phyloP scores from a whole-genome alignment of 2,797 vertebrate genomes.

The Enteromius treurensis region DNA sequence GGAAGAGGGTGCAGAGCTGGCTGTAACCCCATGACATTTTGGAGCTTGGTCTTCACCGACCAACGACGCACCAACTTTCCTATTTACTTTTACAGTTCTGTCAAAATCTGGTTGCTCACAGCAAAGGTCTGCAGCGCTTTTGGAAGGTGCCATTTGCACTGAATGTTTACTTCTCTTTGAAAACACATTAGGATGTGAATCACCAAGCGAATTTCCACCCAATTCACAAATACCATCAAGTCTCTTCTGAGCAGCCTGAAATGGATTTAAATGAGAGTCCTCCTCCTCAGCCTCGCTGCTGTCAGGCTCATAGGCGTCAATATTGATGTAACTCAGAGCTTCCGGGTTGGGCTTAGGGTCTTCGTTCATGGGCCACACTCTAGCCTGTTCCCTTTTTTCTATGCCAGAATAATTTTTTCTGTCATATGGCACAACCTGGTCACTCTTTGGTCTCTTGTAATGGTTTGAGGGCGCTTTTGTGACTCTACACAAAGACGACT shows the following conservation, averaged over 20 bases:
- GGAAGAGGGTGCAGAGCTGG: conserved; percentile 31
- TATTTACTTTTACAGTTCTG: conserved; percentile 52
- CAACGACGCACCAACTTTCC: conserved; percentile 49
- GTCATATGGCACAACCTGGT: conserved; percentile 41
- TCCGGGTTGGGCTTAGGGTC: conserved; percentile 57
- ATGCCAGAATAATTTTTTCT: conserved; percentile 40
- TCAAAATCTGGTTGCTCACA: conserved; percentile 45
- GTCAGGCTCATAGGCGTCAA: conserved; percentile 75
- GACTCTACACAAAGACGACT: conserved; percentile 26
- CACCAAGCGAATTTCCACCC: conserved; percentile 63
- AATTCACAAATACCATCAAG: conserved; percentile 67
- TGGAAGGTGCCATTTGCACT: conserved; percentile 56
- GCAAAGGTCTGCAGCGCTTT: conserved; percentile 47
- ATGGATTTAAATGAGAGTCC: conserved; percentile 52
- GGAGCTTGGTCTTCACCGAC: conserved; percentile 51
- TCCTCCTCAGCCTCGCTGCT: conserved; percentile 73
- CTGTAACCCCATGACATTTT: conserved; percentile 38
- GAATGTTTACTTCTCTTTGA: conserved; percentile 58
- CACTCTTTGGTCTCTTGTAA: conserved; percentile 59
- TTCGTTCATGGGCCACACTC: conserved; percentile 46
- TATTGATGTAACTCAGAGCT: conserved; percentile 72
- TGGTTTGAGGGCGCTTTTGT: conserved; percentile 34
- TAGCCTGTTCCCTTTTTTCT: conserved; percentile 54
- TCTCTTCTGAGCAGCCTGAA: conserved; percentile 62
- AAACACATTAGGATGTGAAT: conserved; percentile 58